These are phyloP conservation scores for Phataginus tricuspis DNA, from an alignment of 2,797 vertebrate species.

Conservation along the genomic window DNA sequence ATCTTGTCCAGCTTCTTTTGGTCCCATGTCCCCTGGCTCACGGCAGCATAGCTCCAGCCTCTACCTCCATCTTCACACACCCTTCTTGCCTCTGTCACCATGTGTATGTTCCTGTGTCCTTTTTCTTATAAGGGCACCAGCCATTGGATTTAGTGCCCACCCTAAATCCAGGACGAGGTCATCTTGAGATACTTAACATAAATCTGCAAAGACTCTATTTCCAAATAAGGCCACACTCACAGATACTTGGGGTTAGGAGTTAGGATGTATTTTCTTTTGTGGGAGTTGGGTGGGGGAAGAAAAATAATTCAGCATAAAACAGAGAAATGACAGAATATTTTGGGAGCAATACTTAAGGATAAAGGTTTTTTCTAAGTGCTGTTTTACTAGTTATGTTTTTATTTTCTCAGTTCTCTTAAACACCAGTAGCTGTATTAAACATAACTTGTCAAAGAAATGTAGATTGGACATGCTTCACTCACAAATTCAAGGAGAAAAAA, in stretches of 20 bases:
- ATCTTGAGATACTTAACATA: not conserved
- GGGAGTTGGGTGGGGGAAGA: accelerated
- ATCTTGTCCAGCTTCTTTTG: not conserved
- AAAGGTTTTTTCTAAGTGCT: not conserved
- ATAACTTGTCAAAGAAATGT: not conserved
- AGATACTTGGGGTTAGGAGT: not conserved
- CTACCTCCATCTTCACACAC: not conserved
- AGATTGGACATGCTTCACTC: not conserved
- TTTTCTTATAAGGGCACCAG: not conserved
- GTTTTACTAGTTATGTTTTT: not conserved
- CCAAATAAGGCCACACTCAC: not conserved
- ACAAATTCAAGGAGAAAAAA: not conserved
- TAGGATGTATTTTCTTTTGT: not conserved
- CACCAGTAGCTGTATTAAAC: not conserved
- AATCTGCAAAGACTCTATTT: not conserved
- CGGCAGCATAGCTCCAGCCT: not conserved
- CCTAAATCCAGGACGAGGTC: not conserved
- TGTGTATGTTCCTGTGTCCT: not conserved
- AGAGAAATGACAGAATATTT: not conserved
- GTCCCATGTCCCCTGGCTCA: not conserved
- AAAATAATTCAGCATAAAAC: not conserved
- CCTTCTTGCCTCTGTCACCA: not conserved
- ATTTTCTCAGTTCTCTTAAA: not conserved
- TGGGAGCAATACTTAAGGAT: not conserved
- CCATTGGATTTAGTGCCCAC: not conserved